A percentile compares a stretch with the other conserved stretches of the same genome.
These are phyloP conservation scores for Danionella dracula DNA, from an alignment of 2,797 vertebrate genomes.

Conservation along the genomic window DNA sequence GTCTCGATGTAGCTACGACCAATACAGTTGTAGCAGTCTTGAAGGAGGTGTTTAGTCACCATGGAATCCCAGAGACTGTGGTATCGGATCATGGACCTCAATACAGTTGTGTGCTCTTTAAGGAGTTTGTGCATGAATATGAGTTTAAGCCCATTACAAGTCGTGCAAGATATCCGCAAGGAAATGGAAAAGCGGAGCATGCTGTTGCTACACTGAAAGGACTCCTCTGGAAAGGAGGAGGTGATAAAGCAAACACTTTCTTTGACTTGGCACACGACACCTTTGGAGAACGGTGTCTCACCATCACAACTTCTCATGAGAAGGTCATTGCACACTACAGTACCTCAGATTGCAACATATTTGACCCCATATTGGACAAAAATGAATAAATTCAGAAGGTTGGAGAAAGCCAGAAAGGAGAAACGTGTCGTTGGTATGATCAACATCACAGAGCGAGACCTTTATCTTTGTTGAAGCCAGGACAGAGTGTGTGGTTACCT, in stretches of 20 bases:
- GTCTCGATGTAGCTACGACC: constrained; percentile 5
- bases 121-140: constrained; percentile 29
- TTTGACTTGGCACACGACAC: constrained; percentile 15
- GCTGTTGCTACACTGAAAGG: constrained; percentile 20
- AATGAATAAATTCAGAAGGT: background rate
- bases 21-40: background rate
- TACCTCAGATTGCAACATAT: constrained; percentile 16
- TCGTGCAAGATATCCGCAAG: background rate
- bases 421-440: background rate
- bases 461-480: background rate
- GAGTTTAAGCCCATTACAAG: constrained; percentile 28
- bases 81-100: constrained; percentile 25
- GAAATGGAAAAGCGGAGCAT: constrained; percentile 17
- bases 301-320: constrained; percentile 33
- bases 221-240: constrained; percentile 18
- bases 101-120: no score
- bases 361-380: constrained; percentile 14
- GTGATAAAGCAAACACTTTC: constrained; percentile 6
- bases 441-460: background rate
- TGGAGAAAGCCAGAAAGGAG: background rate
- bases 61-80: constrained; percentile 9
- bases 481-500: constrained; percentile 9
- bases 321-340: constrained; percentile 8
- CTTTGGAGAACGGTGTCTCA: constrained; percentile 26
- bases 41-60: no score